Conservation (phyloP, 1,140 invertebrate genomes). For the Linepithema humile region DNA sequence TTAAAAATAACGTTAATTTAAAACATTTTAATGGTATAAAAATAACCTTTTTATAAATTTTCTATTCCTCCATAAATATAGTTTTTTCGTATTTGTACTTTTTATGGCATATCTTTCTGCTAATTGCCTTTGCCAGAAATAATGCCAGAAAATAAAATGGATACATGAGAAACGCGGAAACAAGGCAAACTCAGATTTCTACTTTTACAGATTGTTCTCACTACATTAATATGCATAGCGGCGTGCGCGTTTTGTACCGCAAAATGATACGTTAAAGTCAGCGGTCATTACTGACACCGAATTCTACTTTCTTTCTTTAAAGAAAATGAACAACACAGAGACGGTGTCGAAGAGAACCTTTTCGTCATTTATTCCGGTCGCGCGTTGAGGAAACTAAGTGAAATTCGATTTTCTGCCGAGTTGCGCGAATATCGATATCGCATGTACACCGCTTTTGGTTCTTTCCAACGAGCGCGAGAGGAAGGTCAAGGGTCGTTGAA, state of each 20-base stretch:
- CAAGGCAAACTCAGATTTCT: constrained; percentile 34
- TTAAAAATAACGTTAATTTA: no score
- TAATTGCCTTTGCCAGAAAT: no score
- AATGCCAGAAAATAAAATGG: no score
- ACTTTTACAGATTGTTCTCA: constrained; percentile 50
- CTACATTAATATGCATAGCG: constrained; percentile 32
- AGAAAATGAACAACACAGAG: constrained; percentile 31
- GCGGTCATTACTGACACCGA: constrained; percentile 56
- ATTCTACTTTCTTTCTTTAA: constrained; percentile 58
- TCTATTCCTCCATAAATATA: no score
- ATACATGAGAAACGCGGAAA: constrained; percentile 6
- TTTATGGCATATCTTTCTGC: no score
- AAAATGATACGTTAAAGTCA: constrained; percentile 49
- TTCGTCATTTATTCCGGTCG: constrained; percentile 48
- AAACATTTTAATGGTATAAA: no score
- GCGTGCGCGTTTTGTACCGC: constrained; percentile 16
- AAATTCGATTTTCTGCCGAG: constrained; percentile 53
- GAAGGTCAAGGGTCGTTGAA: constrained; percentile 45
- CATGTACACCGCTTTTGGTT: constrained; percentile 17
- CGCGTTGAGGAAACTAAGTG: constrained; percentile 30
- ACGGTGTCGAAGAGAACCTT: constrained; percentile 13
- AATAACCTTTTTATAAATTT: no score
- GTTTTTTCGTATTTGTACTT: no score
- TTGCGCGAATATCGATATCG: constrained; percentile 42
- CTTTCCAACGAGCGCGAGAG: constrained; percentile 31